Evolutionary conservation across 1,140 invertebrate species (phyloP), one percentile per base, ranked within the genome.

Genomic region (Papilio xuthus): DNA sequence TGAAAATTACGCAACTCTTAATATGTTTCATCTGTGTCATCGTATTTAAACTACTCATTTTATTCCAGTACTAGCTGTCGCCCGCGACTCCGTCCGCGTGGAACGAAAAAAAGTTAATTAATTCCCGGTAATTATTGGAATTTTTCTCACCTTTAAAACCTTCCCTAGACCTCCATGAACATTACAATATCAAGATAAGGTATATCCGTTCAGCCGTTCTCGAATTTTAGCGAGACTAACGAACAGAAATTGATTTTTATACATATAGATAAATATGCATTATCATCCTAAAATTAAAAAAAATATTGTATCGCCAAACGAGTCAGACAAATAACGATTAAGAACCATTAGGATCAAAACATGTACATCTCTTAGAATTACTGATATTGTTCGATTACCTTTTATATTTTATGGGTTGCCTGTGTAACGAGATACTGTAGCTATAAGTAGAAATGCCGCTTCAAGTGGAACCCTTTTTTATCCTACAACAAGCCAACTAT

Each of bases 391-490:
- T n/a, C 32, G 74, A 63, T 76, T 60, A 42, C 74, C 53, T 76
- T 76, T 76, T 76, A 76, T 76, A 76, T 76, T 76, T 63, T 76
- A 76, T 76, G 37, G 56, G 12, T 32, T 63, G 53, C 32, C 53
- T 76, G 63, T 76, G 74, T 63, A 63, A 76, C 53, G 9, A 75
- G 50, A 60, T 41, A 75, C 73, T 60, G 73, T 9, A 60, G n/a
- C 74, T 76, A 76, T 76, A 75, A 75, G 73, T 56, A 63, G 74
- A 37, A 76, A 63, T 76, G 56, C 73, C 73, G 53, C 41, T 76
- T 76, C 74, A 76, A 76, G 74, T 76, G 74, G 53, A 60, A 76
- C 56, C 56, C 71, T 73, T 63, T 76, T 76, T 76, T 76, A 50
- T 75, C 56, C 37, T 23, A 32, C 28, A 10, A 63, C 56, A 76